Evolutionary conservation across 1,140 invertebrate species (phyloP).

Genomic region (Vanessa atalanta): DNA sequence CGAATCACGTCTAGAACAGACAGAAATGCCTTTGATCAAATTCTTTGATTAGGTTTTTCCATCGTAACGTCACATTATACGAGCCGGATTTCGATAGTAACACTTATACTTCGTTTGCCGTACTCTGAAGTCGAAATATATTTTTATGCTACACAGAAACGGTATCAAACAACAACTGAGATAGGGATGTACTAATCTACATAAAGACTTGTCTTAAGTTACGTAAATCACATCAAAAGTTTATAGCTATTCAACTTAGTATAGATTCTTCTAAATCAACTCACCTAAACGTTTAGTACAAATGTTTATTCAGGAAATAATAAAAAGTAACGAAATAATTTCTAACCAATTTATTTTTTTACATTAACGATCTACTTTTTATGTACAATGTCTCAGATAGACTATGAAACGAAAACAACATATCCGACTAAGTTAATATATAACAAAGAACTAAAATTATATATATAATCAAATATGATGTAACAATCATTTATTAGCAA

Average conservation of each 20-base stretch:
- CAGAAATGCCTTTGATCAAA: constrained; percentile 54
- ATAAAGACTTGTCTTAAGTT: too few relatives aligned
- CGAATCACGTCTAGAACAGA: constrained; percentile 61
- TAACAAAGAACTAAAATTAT: constrained; percentile 14
- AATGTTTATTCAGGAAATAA: not conserved
- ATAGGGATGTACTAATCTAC: too few relatives aligned
- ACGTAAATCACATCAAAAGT: too few relatives aligned
- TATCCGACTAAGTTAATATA: constrained; percentile 1
- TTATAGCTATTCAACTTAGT: too few relatives aligned
- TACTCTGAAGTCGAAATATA: too few relatives aligned
- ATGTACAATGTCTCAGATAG: constrained; percentile 22
- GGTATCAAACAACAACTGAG: too few relatives aligned
- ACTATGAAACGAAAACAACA: constrained; percentile 35
- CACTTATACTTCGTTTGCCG: not conserved
- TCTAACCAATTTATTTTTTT: constrained; percentile 15
- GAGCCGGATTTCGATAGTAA: not conserved
- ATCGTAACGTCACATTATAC: not conserved
- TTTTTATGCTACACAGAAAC: too few relatives aligned
- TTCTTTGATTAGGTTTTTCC: constrained; percentile 16
- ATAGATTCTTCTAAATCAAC: too few relatives aligned
- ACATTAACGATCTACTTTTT: constrained; percentile 6
- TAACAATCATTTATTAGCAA: not conserved
- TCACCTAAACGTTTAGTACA: not conserved
- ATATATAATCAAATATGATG: constrained; percentile 1
- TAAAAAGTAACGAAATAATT: not conserved